Evolutionary conservation across 2,113 vertebrate genomes (phyloP).

Genomic region (Mungos mungo): DNA sequence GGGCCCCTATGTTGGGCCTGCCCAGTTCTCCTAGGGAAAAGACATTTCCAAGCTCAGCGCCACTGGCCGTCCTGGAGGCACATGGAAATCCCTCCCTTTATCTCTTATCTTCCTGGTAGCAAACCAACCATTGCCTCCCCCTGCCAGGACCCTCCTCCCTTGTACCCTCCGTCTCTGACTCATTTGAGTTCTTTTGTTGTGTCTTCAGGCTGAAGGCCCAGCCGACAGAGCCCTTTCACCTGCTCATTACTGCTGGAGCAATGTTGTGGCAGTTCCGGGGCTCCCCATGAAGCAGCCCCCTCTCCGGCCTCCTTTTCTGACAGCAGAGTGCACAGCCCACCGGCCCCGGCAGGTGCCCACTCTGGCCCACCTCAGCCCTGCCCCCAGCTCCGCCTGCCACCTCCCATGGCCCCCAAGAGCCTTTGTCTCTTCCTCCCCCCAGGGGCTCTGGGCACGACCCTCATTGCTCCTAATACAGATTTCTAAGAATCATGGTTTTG

Average conservation of each 20-base stretch:
- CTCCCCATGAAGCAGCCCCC: constrained; percentile 65
- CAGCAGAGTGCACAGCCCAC: constrained; percentile 76
- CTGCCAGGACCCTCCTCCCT: not conserved
- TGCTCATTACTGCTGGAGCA: not conserved
- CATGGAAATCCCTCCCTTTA: not conserved
- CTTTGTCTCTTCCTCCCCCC: not conserved
- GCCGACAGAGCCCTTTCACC: not conserved
- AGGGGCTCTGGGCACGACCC: not conserved
- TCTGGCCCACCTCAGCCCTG: not conserved
- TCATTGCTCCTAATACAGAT: not conserved
- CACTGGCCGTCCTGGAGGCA: not conserved
- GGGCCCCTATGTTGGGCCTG: no score
- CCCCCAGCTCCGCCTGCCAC: not conserved
- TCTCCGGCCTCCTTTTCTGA: constrained; percentile 74
- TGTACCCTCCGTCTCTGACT: not conserved
- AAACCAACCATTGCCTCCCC: not conserved
- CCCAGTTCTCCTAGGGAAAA: not conserved
- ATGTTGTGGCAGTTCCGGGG: not conserved
- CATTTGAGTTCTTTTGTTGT: not conserved
- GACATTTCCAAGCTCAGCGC: not conserved
- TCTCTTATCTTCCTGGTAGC: constrained; percentile 15
- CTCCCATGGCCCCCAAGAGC: not conserved
- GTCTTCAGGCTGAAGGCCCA: not conserved
- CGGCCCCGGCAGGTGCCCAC: constrained; percentile 77
- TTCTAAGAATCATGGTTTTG: not conserved